Evolutionary conservation across 2,888 invertebrate species (phyloP).

Genomic region (Platycheirus rosarum): DNA sequence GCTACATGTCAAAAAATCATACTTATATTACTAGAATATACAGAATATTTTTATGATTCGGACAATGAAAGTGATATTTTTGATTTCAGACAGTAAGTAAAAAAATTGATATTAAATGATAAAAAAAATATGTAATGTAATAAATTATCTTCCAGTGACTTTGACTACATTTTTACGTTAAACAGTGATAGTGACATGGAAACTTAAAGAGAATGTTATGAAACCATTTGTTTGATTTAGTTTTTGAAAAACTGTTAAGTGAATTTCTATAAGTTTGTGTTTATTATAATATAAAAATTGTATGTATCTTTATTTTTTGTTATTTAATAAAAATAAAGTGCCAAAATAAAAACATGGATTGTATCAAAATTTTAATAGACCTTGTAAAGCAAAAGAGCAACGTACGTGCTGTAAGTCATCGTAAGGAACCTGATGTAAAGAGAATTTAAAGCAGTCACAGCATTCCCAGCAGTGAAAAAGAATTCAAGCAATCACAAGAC

Average conservation of each 20-base stretch:
- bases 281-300: background rate
- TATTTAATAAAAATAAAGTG: background rate
- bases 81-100: background rate
- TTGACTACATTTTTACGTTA: too few relatives aligned
- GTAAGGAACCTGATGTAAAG: slow-evolving; percentile 1
- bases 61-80: background rate
- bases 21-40: too few relatives aligned
- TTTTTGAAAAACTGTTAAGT: background rate
- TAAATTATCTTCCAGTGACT: background rate
- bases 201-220: background rate
- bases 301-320: background rate
- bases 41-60: background rate
- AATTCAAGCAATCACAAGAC: too few relatives aligned
- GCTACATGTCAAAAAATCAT: too few relatives aligned
- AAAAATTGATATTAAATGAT: background rate
- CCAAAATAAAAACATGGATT: background rate
- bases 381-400: background rate
- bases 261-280: too few relatives aligned
- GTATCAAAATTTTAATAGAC: background rate
- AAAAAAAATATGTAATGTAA: background rate
- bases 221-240: background rate
- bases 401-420: background rate
- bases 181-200: too few relatives aligned
- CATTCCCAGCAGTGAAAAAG: too few relatives aligned
- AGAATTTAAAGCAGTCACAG: too few relatives aligned